Conservation (phyloP, 2,113 vertebrate species). For the Nothocercus nigrocapillus region DNA sequence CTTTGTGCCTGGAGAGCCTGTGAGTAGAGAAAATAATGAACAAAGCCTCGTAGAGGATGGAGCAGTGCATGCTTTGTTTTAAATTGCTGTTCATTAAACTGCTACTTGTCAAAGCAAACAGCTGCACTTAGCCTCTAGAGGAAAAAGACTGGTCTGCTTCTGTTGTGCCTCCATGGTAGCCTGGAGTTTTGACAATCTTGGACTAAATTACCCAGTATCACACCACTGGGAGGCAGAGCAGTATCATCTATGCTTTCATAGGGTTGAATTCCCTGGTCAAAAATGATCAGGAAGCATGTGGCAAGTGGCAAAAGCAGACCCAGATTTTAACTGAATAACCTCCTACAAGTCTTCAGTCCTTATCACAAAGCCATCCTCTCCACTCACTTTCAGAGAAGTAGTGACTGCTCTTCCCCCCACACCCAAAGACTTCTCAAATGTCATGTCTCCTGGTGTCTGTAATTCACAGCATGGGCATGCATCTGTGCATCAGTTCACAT, state of each 20-base stretch:
- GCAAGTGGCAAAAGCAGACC: background rate
- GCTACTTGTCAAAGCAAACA: background rate
- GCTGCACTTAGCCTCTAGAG: background rate
- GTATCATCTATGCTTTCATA: background rate
- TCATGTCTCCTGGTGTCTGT: background rate
- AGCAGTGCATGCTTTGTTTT: background rate
- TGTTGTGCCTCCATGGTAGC: background rate
- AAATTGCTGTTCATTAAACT: background rate
- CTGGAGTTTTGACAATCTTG: background rate
- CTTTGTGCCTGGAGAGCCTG: background rate
- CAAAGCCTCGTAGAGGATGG: background rate
- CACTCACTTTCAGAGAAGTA: background rate
- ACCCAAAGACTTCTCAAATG: background rate
- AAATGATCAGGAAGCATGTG: background rate
- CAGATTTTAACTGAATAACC: background rate
- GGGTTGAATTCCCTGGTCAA: background rate
- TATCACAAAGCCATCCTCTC: background rate
- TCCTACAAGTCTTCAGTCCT: background rate
- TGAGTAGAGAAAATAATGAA: background rate
- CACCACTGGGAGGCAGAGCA: background rate
- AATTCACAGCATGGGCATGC: background rate
- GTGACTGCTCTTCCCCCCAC: background rate
- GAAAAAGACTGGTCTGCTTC: background rate
- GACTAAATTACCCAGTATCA: background rate
- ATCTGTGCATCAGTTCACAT: rapidly evolving